Evolutionary conservation across 2,113 vertebrate genomes (phyloP).

Genomic region (Ailurus styani): DNA sequence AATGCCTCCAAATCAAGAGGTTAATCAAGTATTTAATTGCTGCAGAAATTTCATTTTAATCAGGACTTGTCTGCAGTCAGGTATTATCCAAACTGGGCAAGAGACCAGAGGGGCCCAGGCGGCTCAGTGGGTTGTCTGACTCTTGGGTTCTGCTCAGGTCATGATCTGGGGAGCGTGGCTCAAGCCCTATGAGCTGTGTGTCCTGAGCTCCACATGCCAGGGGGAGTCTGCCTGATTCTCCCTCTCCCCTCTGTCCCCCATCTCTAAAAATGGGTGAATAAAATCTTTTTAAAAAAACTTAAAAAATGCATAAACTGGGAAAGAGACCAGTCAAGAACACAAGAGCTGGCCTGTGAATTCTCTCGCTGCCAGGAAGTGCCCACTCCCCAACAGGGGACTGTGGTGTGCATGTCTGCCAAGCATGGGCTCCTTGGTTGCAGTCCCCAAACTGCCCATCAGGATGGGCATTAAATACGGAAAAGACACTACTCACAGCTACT

Average conservation of each 20-base stretch:
- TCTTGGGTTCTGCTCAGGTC: neutral
- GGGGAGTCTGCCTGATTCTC: no score
- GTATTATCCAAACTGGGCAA: neutral
- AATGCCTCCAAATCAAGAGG: neutral
- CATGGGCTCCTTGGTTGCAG: neutral
- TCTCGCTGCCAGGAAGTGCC: neutral
- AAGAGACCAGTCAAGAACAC: neutral
- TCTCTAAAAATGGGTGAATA: no score
- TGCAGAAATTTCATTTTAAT: neutral
- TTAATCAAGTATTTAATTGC: neutral
- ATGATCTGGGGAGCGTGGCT: neutral
- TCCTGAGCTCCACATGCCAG: neutral
- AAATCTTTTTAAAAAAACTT: no score
- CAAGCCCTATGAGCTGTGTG: neutral
- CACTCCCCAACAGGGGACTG: accelerated
- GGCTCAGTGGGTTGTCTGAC: neutral
- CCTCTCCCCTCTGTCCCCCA: no score
- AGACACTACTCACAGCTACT: neutral
- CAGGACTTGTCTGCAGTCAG: neutral
- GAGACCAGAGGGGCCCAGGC: accelerated
- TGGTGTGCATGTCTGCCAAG: neutral
- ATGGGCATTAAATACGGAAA: neutral
- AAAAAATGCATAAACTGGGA: neutral
- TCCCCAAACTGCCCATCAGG: neutral
- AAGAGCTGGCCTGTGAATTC: neutral